Evolutionary conservation across 2,113 vertebrate species (phyloP).

Genomic region (Myiagra hebetior): DNA sequence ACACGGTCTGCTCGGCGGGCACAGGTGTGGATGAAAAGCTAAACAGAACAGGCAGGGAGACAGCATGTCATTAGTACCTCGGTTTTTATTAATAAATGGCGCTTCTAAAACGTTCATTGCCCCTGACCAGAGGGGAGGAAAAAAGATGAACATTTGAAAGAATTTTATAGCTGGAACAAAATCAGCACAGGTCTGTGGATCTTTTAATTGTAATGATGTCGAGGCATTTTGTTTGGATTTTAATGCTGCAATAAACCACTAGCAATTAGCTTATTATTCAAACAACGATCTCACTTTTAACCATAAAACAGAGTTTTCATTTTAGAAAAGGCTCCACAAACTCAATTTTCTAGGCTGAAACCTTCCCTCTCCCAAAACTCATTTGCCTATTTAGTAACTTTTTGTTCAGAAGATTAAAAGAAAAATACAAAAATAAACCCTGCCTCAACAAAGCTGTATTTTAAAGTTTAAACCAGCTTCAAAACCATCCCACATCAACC

Average conservation of each 20-base stretch:
- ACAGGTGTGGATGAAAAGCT: background rate
- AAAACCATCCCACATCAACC: background rate
- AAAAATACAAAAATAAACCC: background rate
- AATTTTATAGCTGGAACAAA: background rate
- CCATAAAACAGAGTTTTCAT: background rate
- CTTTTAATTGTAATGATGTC: background rate
- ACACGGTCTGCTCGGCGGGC: fast-evolving
- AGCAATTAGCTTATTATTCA: background rate
- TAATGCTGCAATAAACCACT: background rate
- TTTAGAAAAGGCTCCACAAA: background rate
- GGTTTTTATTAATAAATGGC: background rate
- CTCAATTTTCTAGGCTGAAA: background rate
- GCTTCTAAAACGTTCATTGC: background rate
- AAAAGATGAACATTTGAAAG: background rate
- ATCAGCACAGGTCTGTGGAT: background rate
- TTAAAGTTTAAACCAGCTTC: background rate
- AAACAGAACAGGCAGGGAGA: background rate
- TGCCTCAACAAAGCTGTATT: background rate
- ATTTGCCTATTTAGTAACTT: background rate
- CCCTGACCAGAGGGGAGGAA: background rate
- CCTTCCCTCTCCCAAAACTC: background rate
- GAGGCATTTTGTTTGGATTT: background rate
- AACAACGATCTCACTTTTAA: background rate
- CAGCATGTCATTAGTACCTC: background rate
- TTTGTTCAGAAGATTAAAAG: background rate